Evolutionary conservation across 2,113 vertebrate genomes (phyloP).

Genomic region (Cichladusa arquata): DNA sequence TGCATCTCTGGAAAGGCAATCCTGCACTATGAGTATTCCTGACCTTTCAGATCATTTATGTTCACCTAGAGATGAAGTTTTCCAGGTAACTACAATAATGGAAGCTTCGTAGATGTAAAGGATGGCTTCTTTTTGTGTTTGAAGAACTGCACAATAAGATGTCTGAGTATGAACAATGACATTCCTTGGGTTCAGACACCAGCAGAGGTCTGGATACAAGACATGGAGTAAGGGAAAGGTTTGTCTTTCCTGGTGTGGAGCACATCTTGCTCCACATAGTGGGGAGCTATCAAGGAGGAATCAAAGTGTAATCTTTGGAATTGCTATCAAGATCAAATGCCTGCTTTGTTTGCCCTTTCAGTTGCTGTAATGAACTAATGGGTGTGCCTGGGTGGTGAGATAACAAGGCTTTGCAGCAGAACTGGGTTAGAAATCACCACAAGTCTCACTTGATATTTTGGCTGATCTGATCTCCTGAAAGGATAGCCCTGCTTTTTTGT

Average conservation of each 20-base stretch:
- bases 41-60: not conserved
- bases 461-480: not conserved
- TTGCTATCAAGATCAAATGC: not conserved
- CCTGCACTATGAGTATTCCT: not conserved
- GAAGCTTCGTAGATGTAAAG: not conserved
- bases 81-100: not conserved
- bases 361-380: not conserved
- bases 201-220: not conserved
- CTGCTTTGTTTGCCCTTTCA: not conserved
- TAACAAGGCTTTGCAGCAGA: not conserved
- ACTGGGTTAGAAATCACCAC: not conserved
- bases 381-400: not conserved
- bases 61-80: not conserved
- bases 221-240: not conserved
- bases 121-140: not conserved
- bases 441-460: not conserved
- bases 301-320: not conserved
- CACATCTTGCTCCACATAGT: rapidly evolving
- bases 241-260: not conserved
- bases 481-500: not conserved
- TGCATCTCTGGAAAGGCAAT: not conserved
- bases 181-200: not conserved
- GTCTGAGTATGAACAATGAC: not conserved
- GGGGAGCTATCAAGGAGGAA: not conserved
- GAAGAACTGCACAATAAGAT: not conserved